phyloP scores from a whole-genome alignment of 1,140 invertebrate genomes.

The Eupristina koningsbergeri region DNA sequence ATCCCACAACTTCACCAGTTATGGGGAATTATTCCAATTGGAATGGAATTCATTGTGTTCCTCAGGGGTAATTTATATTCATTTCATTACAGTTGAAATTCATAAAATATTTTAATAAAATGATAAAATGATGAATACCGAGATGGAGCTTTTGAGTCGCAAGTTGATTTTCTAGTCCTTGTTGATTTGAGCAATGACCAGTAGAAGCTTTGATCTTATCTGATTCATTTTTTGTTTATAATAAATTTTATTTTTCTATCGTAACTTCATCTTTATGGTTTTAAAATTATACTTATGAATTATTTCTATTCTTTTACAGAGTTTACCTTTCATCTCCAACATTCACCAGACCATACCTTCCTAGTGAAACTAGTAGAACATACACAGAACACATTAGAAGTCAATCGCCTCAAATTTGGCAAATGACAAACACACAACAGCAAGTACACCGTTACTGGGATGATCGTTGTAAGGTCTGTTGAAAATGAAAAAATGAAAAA shows the following conservation, averaged over 20 bases:
- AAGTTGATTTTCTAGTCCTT: constrained; percentile 65
- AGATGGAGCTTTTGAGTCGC: constrained; percentile 70
- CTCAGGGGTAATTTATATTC: constrained; percentile 60
- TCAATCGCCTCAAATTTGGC: constrained; percentile 66
- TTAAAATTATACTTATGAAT: too few species aligned
- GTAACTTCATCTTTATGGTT: too few species aligned
- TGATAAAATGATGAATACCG: constrained; percentile 63
- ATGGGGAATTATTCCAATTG: constrained; percentile 64
- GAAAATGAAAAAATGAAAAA: neutral
- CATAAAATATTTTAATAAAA: neutral
- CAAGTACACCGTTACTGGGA: constrained; percentile 60
- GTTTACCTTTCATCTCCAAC: constrained; percentile 63
- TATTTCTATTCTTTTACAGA: constrained; percentile 52
- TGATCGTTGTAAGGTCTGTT: constrained; percentile 52
- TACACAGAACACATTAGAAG: constrained; percentile 63
- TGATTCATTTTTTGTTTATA: constrained; percentile 56
- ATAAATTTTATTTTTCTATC: too few species aligned
- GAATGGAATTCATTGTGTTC: constrained; percentile 64
- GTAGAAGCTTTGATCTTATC: constrained; percentile 72
- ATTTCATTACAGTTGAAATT: neutral
- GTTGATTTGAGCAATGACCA: constrained; percentile 67
- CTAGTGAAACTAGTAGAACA: constrained; percentile 63
- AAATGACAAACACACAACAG: constrained; percentile 58
- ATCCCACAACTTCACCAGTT: constrained; percentile 67
- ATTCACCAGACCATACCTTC: constrained; percentile 59